Base-by-base conservation (phyloP, 2,113 vertebrate genomes). In the Malurus melanocephalus region DNA sequence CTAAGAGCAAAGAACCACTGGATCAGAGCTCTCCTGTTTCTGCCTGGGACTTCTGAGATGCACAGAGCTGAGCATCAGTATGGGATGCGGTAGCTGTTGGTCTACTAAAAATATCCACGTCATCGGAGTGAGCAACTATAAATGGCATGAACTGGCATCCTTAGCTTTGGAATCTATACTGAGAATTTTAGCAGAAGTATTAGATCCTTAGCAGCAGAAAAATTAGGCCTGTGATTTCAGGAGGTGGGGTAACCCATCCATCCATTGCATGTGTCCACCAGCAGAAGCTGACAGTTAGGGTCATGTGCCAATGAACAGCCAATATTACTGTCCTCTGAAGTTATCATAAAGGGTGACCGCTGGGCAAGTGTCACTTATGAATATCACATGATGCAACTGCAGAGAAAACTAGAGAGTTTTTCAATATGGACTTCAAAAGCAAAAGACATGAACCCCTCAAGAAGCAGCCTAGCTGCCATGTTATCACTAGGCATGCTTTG, bases 291-390 rank as follows among this genome's bases (percentile, higher is more conserved):
- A 71, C 23, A 66, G 22, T 42, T 32, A 69, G 43, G 38, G 73
- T 43, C 32, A 43, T 18, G 33, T 61, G 21, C 89, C 94, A 94
- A 91, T 66, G 78, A 95, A 90, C 62, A 66, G 38, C 64, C 94
- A 93, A 82, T 28, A 91, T 87, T 91, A 45, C 85, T 92, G 80
- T 90, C 52, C 93, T 94, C 73, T 42, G 59, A 93, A 95, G 60
- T 85, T 91, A 85, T 79, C 83, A 73, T 85, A 91, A 90, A 95
- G 67, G 69, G 72, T 85, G 86, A 87, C 78, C 84, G 61, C 83
- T 93, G 91, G 68, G 26, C 7, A 90, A 85, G 82, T 8, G 4
- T 5, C 22, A 45, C 64, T 85, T 82, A 45, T 5, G 2, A 78
- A 85, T 28, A 18, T 46, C 24, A 67, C 28, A 53, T 10, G 15